Conservation (phyloP, 2,888 invertebrate species). For the Siphonodentalium dalli region DNA sequence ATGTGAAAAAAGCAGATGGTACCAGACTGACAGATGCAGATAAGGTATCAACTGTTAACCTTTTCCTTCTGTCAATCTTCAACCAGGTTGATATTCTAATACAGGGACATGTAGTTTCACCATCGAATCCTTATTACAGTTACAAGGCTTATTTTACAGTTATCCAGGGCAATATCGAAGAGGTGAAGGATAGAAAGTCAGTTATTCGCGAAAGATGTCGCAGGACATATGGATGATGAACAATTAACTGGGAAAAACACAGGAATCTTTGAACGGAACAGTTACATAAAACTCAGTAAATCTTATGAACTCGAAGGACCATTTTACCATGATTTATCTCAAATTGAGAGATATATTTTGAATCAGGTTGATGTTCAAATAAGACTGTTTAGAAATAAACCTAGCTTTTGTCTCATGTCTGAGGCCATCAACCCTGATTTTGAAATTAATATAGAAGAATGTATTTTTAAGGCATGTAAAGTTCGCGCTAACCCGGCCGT, state of each 20-base stretch:
- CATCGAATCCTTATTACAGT: constrained; percentile 25
- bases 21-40: constrained; percentile 6
- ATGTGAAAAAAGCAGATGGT: constrained; percentile 24
- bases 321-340: constrained; percentile 12
- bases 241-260: constrained; percentile 2
- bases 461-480: too few relatives aligned
- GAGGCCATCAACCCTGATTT: constrained; percentile 1
- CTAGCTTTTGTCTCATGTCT: constrained; percentile 14
- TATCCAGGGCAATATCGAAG: too few relatives aligned
- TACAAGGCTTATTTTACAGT: constrained; percentile 5
- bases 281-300: not conserved
- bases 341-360: constrained; percentile 8
- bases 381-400: constrained; percentile 6
- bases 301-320: constrained; percentile 14
- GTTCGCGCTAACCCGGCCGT: too few relatives aligned
- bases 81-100: constrained; percentile 29
- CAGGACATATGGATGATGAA: constrained; percentile 7
- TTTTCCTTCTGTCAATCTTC: constrained; percentile 30
- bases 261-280: not conserved
- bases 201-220: constrained; percentile 7
- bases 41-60: constrained; percentile 27
- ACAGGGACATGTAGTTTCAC: constrained; percentile 26
- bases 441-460: constrained; percentile 12
- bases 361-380: constrained; percentile 14
- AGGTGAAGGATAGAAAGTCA: constrained; percentile 9